phyloP scores from a whole-genome alignment of 2,113 vertebrate genomes.

The Euleptes europaea region DNA sequence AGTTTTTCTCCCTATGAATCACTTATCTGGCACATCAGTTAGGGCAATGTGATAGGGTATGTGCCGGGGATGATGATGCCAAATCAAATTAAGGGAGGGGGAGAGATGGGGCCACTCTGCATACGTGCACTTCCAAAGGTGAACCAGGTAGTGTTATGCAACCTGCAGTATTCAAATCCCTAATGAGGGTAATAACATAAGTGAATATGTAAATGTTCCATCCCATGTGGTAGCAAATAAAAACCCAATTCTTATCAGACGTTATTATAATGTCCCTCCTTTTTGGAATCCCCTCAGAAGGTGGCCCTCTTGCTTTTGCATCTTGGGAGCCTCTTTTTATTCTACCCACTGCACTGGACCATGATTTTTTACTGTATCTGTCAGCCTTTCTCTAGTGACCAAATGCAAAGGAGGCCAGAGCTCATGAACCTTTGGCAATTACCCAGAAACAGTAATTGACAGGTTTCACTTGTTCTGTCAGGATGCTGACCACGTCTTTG shows the following conservation, averaged over 20 bases:
- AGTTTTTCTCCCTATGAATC: not conserved
- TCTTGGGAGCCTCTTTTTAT: not conserved
- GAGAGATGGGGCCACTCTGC: not conserved
- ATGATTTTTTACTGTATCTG: not conserved
- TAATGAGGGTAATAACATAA: constrained; percentile 49
- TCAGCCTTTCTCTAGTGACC: too few relatives aligned
- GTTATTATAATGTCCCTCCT: too few relatives aligned
- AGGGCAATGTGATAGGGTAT: not conserved
- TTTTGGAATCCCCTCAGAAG: too few relatives aligned
- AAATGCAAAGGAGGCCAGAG: too few relatives aligned
- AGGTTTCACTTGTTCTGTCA: too few relatives aligned
- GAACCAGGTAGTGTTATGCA: constrained; percentile 53
- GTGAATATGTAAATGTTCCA: constrained; percentile 66
- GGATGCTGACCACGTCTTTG: too few relatives aligned
- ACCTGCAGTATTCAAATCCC: constrained; percentile 44
- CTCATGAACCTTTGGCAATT: too few relatives aligned
- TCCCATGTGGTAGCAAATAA: constrained; percentile 50
- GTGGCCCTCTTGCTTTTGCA: too few relatives aligned
- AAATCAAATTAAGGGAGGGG: not conserved
- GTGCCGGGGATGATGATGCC: too few relatives aligned
- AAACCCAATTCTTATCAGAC: constrained; percentile 9
- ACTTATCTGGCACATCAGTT: not conserved
- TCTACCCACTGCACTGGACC: not conserved
- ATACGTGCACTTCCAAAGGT: constrained; percentile 24
- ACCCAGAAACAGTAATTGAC: too few relatives aligned